A percentile compares a stretch with the other conserved stretches of the same genome.
Conservation (phyloP, 2,113 vertebrate species). For the Brachirus orientalis region DNA sequence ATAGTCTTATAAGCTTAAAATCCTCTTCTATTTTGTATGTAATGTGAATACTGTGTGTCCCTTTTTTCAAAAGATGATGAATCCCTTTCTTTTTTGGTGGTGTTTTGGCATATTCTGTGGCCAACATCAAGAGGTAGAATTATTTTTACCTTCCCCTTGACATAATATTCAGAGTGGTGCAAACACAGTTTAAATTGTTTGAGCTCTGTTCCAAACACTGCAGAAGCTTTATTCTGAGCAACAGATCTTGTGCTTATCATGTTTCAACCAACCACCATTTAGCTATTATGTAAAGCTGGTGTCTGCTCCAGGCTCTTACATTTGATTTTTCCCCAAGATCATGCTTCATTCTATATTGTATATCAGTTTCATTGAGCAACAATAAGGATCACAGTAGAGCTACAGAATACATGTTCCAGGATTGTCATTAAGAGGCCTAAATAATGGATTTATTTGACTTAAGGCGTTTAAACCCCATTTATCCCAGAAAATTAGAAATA, state of each 20-base stretch:
- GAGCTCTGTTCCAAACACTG: constrained; percentile 32
- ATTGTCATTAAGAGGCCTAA: constrained; percentile 57
- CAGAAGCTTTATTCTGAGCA: constrained; percentile 38
- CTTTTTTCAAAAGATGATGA: not conserved
- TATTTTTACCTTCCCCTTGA: not conserved
- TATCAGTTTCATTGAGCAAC: constrained; percentile 37
- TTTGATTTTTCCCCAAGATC: constrained; percentile 61
- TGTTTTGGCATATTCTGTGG: not conserved
- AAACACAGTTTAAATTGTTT: constrained; percentile 17
- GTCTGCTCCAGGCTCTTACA: constrained; percentile 40
- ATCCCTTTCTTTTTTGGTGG: not conserved
- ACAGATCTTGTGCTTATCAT: constrained; percentile 37
- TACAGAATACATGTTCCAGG: constrained; percentile 49
- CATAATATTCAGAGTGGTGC: not conserved
- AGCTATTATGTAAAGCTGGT: constrained; percentile 36
- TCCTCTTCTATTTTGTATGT: no score
- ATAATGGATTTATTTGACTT: constrained; percentile 69
- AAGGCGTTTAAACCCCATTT: constrained; percentile 72
- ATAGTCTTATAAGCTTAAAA: no score
- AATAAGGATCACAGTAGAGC: constrained; percentile 50
- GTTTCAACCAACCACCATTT: constrained; percentile 38
- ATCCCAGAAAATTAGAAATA: constrained; percentile 58
- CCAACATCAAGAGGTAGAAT: not conserved
- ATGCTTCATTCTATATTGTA: constrained; percentile 6
- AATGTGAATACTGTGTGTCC: no score